Evolutionary conservation across 2,113 vertebrate species (phyloP).

Genomic region (Oncorhynchus kisutch): DNA sequence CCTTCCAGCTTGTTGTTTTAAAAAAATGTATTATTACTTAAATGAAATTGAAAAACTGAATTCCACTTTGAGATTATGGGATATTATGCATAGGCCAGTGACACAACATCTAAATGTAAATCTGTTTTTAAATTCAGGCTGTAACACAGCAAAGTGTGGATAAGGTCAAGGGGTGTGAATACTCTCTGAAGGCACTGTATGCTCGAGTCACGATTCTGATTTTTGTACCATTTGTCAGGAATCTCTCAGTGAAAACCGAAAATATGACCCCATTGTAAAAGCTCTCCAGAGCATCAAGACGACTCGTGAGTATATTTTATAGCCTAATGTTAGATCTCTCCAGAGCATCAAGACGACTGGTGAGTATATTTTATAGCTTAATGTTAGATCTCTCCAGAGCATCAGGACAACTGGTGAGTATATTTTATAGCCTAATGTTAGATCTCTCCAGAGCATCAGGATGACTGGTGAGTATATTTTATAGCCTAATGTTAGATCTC

Average conservation of each 20-base stretch:
- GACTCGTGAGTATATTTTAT: slow-evolving; percentile 43
- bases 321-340: slow-evolving; percentile 29
- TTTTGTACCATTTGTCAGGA: slow-evolving; percentile 44
- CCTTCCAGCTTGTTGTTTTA: background rate
- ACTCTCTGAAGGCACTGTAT: background rate
- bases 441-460: slow-evolving; percentile 49
- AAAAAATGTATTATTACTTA: too few species aligned
- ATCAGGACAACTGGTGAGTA: slow-evolving; percentile 54
- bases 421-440: background rate
- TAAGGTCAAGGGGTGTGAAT: too few species aligned
- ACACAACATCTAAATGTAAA: too few species aligned
- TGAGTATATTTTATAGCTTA: slow-evolving; percentile 30
- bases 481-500: slow-evolving; percentile 2
- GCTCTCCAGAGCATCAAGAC: slow-evolving; percentile 49
- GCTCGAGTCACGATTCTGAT: background rate
- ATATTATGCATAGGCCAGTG: too few species aligned
- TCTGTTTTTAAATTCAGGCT: too few species aligned
- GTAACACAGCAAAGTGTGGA: too few species aligned
- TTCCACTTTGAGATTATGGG: too few species aligned
- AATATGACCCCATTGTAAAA: slow-evolving; percentile 64
- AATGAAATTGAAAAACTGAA: too few species aligned
- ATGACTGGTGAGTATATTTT: slow-evolving; percentile 42
- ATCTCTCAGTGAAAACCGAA: slow-evolving; percentile 63
- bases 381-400: slow-evolving; percentile 35
- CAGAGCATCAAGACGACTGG: slow-evolving; percentile 44